Percentiles rank a stretch among this genome's conserved stretches.
phyloP scores from a whole-genome alignment of 2,888 invertebrate genomes.

The Osedax frankpressi region DNA sequence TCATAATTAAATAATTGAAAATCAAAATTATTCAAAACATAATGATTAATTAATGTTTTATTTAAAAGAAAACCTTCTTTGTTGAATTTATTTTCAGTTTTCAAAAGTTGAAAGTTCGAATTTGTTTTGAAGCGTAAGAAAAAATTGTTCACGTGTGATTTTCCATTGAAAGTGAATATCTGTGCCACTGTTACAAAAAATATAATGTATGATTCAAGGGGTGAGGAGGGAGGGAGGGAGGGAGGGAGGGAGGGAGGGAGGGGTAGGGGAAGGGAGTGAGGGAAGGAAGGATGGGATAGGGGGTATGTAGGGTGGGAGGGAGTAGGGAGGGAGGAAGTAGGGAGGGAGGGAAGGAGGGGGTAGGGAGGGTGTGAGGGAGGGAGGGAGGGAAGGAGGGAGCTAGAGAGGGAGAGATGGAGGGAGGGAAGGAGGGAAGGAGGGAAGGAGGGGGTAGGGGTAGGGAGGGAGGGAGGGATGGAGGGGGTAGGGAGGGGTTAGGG shows the following conservation, averaged over 20 bases:
- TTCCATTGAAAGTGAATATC: too few species aligned
- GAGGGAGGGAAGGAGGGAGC: neutral
- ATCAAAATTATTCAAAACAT: too few species aligned
- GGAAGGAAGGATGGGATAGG: neutral
- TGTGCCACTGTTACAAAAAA: too few species aligned
- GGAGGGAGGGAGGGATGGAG: neutral
- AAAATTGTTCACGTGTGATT: too few species aligned
- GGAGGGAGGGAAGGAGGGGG: neutral
- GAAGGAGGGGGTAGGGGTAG: neutral
- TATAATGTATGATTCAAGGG: neutral
- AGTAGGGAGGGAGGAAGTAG: neutral
- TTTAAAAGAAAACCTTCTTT: too few species aligned
- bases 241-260: neutral
- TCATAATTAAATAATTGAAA: too few species aligned
- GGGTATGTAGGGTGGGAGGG: neutral
- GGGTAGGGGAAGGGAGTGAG: neutral
- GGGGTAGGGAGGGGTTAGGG: neutral
- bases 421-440: neutral
- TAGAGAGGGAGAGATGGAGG: neutral
- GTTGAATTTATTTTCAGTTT: too few species aligned
- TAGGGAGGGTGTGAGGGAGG: neutral
- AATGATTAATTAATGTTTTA: too few species aligned
- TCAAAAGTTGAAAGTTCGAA: too few species aligned
- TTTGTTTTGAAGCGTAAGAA: too few species aligned
- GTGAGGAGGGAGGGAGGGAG: neutral